These are phyloP conservation scores for Dicycla oo DNA, from an alignment of 2,888 invertebrate genomes.

Conservation along the genomic window DNA sequence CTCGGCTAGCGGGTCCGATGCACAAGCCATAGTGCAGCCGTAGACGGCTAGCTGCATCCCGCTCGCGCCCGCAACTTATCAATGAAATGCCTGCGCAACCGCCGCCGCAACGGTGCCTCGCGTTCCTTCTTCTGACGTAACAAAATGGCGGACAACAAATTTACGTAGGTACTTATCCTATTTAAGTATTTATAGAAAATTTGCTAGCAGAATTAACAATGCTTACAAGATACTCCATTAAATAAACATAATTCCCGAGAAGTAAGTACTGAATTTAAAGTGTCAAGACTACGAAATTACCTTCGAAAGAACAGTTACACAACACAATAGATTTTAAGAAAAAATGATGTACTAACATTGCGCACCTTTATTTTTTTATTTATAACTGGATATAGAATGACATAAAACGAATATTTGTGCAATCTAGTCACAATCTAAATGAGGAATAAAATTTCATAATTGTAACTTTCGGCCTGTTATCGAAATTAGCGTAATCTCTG, in stretches of 20 bases:
- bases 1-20: constrained; percentile 67
- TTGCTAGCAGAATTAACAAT: constrained; percentile 54
- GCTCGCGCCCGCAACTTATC: constrained; percentile 86
- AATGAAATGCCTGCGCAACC: constrained; percentile 86
- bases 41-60: constrained; percentile 81
- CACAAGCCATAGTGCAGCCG: constrained; percentile 67
- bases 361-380: no score
- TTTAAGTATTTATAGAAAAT: constrained; percentile 66
- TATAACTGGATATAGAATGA: constrained; percentile 7
- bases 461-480: constrained; percentile 19
- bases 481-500: constrained; percentile 5
- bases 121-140: constrained; percentile 86
- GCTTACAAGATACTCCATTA: constrained; percentile 51
- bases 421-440: background rate
- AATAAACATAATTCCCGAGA: constrained; percentile 66
- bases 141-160: constrained; percentile 84
- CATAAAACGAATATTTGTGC: constrained; percentile 7
- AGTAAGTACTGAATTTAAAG: constrained; percentile 65
- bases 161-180: constrained; percentile 71
- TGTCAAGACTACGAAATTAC: constrained; percentile 68
- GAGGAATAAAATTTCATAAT: constrained; percentile 4
- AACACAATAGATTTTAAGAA: constrained; percentile 69
- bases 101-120: constrained; percentile 82
- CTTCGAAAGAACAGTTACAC: constrained; percentile 66
- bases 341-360: constrained; percentile 41